Evolutionary conservation across 2,888 invertebrate species (phyloP), one percentile per base, ranked within the genome.

Genomic region (Carpatolechia fugitivella): DNA sequence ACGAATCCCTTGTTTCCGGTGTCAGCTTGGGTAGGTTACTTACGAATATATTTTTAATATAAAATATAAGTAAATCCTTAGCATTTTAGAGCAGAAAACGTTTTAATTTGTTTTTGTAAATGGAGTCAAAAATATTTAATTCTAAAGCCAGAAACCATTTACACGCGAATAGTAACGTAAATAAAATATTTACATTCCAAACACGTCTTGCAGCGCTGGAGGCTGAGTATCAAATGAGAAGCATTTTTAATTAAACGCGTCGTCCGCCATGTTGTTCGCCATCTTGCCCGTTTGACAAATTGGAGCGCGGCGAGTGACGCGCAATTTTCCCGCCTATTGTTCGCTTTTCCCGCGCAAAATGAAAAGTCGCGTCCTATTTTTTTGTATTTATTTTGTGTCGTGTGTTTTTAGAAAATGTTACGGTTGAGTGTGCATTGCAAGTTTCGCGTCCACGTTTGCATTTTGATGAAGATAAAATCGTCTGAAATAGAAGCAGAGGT

Each of bases 281-380:
- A 88, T 89, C 87, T 88, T 86, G 85, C 78, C 77, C 85, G 85
- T 87, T 90, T 90, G 89, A 90, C 89, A 90, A 90, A 90, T 90
- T 89, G 90, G 85, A 86, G 85, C 81, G 85, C 79, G 77, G 82
- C 44, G 86, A 86, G 87, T 90, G 90, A 90, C 90, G 89, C 88
- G 89, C 88, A 89, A 89, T 89, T 89, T 89, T 87, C 85, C 86
- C 86, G 82, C 84, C 85, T 77, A 87, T 89, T 89, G 89, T 90
- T 86, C 87, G 84, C 82, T 81, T 85, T 85, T 80, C 82, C 80
- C 80, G 80, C 80, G 78, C 87, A 84, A 84, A 88, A 90, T 90
- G 89, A 90, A 88, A 90, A 88, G 83, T 85, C 85, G 82, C 72
- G 71, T 80, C 78, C 76, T 74, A 76, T 81, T 81, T n/a, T n/a